Evolutionary conservation across 2,113 vertebrate genomes (phyloP).

Genomic region (Cottus gobio): DNA sequence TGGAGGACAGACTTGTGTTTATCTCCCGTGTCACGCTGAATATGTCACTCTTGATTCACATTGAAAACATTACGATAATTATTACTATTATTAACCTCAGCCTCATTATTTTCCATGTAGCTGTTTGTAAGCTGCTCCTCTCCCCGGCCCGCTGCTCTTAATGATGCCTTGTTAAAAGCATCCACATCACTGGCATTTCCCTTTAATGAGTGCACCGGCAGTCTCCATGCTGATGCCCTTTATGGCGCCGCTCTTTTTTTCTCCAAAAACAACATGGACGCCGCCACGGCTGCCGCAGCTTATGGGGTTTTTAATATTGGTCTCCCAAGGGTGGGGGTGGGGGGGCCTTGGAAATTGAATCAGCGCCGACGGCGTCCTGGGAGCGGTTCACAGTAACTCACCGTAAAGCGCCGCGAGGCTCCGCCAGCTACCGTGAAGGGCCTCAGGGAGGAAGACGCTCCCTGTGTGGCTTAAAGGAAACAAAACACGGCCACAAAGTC

Average conservation of each 20-base stretch:
- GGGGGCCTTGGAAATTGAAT: conserved; percentile 68
- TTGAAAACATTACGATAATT: conserved; percentile 39
- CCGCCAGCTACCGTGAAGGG: conserved; percentile 29
- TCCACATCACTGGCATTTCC: conserved; percentile 63
- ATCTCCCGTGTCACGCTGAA: background rate
- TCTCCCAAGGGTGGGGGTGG: too few species aligned
- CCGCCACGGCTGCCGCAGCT: conserved; percentile 22
- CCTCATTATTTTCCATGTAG: conserved; percentile 51
- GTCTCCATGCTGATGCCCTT: conserved; percentile 57
- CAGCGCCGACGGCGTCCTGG: conserved; percentile 61
- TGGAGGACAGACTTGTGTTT: background rate
- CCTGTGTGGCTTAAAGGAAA: conserved; percentile 12
- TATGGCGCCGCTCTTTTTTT: conserved; percentile 50
- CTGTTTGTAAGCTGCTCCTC: conserved; percentile 47
- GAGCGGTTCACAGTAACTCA: conserved; percentile 51
- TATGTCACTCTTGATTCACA: background rate
- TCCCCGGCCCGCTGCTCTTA: conserved; percentile 42
- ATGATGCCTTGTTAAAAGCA: conserved; percentile 71
- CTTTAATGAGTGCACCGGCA: conserved; percentile 43
- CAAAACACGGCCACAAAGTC: conserved; percentile 29
- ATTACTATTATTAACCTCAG: conserved; percentile 53
- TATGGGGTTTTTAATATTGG: conserved; percentile 42
- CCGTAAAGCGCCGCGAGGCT: conserved; percentile 39
- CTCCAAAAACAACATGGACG: conserved; percentile 72
- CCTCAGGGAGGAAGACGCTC: conserved; percentile 38